Conservation (phyloP, 23 tunicate species). For the Trididemnum nubilum region DNA sequence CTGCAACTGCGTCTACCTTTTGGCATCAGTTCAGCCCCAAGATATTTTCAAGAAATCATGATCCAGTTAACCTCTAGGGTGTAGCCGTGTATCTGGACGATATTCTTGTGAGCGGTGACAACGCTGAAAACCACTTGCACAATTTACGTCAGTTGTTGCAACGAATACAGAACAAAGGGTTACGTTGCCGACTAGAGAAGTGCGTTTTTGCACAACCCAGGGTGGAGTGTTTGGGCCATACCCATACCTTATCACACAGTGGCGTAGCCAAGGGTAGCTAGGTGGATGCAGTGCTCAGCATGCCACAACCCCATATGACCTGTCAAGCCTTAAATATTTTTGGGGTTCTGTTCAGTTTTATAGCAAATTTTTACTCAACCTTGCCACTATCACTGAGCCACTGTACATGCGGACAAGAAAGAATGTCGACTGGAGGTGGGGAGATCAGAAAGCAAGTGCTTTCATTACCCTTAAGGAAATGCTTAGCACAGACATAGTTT, state of each 20-base stretch:
- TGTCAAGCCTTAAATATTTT: constrained; percentile 25
- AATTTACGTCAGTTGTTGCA: constrained; percentile 17
- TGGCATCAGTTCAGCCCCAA: no score
- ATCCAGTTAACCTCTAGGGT: no score
- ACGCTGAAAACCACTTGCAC: no score
- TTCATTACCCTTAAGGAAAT: constrained; percentile 3
- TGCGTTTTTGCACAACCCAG: no score
- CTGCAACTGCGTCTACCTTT: constrained; percentile 16
- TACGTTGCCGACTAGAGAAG: constrained; percentile 29
- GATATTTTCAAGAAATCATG: no score
- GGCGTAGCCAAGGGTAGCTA: background rate
- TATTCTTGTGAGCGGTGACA: no score
- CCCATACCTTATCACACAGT: no score
- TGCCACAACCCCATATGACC: constrained; percentile 23
- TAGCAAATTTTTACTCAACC: constrained; percentile 22
- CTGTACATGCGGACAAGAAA: background rate
- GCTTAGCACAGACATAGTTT: background rate
- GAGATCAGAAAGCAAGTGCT: background rate
- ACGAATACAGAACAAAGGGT: constrained; percentile 16
- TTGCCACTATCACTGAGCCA: constrained; percentile 16
- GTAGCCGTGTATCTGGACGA: no score
- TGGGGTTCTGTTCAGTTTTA: constrained; percentile 38
- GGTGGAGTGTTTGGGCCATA: no score
- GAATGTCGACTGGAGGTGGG: constrained; percentile 5
- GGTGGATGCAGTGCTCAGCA: constrained; percentile 29